These are phyloP conservation scores for Sphaeramia orbicularis DNA, from an alignment of 2,797 vertebrate species.

Conservation along the genomic window DNA sequence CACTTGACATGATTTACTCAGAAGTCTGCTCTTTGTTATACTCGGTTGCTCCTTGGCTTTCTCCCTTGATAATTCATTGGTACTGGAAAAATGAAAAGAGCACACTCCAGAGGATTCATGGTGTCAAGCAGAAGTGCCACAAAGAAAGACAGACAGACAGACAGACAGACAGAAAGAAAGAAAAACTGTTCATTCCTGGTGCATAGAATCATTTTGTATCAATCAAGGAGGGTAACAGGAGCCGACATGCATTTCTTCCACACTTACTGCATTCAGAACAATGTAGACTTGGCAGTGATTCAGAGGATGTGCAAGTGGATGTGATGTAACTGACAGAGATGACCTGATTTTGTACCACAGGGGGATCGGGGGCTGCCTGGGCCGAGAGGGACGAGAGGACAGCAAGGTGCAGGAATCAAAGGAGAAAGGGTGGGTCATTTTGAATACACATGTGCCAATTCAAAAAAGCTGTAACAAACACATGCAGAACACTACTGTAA, in stretches of 20 bases:
- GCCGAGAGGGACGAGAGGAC: conserved; percentile 88
- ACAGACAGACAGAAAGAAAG: conserved; percentile 13
- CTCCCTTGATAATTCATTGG: conserved; percentile 7
- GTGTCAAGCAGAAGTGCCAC: background rate
- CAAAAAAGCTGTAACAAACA: conserved; percentile 63
- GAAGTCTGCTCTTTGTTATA: conserved; percentile 24
- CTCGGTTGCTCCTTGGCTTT: conserved; percentile 1
- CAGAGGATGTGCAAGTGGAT: conserved; percentile 30
- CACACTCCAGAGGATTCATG: background rate
- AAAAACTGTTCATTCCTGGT: conserved; percentile 42
- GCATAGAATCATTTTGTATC: conserved; percentile 43
- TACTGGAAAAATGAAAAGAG: conserved; percentile 11
- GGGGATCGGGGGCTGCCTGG: conserved; percentile 90
- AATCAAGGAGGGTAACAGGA: conserved; percentile 54
- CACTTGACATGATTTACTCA: conserved; percentile 8
- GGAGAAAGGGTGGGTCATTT: conserved; percentile 90
- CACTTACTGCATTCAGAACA: conserved; percentile 45
- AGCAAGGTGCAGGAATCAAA: conserved; percentile 89
- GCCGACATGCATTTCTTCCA: conserved; percentile 53
- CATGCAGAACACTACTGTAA: background rate
- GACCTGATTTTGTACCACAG: conserved; percentile 77
- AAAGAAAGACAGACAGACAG: conserved; percentile 14
- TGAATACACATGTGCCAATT: conserved; percentile 28
- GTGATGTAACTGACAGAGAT: conserved; percentile 52
- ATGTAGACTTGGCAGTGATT: conserved; percentile 53